Base-by-base conservation (phyloP, 2,113 vertebrate genomes). In the Menura novaehollandiae region DNA sequence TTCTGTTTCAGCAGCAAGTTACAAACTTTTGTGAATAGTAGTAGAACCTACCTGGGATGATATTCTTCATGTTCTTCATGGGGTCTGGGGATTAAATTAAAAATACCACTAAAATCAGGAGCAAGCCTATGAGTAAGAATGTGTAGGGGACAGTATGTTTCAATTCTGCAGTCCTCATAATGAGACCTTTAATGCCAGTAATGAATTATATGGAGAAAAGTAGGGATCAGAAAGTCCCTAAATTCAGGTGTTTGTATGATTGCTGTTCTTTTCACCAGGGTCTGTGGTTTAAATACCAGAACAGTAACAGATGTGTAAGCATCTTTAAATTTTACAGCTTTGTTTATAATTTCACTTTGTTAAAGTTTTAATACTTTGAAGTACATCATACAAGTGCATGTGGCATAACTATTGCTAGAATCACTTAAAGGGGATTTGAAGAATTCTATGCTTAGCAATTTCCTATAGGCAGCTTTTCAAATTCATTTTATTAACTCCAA, bases 401-500 rank as follows among this genome's bases (percentile, higher is more conserved):
- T 79, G 63, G 37, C 47, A 33, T 52, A 68, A 75, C 30, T 74
- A 30, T 58, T 63, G 76, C 59, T 74, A 69, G 28, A 79, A 88
- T 83, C 83, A 86, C 63, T 83, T 83, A 37, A 75, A 67, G n/a
- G 53, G 33, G 44, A 67, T 86, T 91, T 86, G 62, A 95, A 78
- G 33, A 71, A 56, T 68, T 88, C 12, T 82, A 49, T 93, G 73
- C 79, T 81, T 68, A 68, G 39, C 22, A 55, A 78, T 95, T 97
- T 95, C 79, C 85, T 93, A 56, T 56, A 95, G 68, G 68, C 68
- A 93, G 47, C 68, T 81, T 94, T 96, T 95, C 88, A 90, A 92
- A 93, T 81, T 88, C 56, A 33, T 44, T 97, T 96, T 96, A 95
- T 92, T 93, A 74, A 97, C 91, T 96, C 53, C 78, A 68, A 97